phyloP scores from a whole-genome alignment of 2,113 vertebrate genomes.

The Pseudorectes ferrugineus region DNA sequence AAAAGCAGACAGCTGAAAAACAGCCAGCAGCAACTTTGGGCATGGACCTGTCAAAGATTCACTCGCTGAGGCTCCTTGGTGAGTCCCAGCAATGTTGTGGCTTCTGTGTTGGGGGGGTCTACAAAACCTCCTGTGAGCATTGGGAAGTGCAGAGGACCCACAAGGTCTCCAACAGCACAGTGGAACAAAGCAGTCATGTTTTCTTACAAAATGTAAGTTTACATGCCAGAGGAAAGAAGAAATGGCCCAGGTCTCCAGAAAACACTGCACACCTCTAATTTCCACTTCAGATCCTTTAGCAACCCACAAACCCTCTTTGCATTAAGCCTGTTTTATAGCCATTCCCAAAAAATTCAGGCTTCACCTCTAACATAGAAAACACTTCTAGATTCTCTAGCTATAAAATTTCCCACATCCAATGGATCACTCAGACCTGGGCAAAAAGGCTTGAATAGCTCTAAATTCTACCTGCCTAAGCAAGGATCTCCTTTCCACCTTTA shows the following conservation, averaged over 20 bases:
- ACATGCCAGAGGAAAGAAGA: neutral
- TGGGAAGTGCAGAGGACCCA: neutral
- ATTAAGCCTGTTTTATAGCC: neutral
- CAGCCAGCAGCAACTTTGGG: neutral
- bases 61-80: neutral
- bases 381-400: neutral
- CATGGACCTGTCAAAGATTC: neutral
- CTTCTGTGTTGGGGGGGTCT: neutral
- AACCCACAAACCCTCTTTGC: neutral
- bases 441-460: neutral
- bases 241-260: neutral
- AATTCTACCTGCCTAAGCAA: neutral
- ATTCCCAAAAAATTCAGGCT: neutral
- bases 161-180: neutral
- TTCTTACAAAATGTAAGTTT: neutral
- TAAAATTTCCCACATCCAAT: neutral
- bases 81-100: neutral
- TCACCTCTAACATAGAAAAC: neutral
- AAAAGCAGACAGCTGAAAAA: constrained; percentile 29
- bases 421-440: neutral
- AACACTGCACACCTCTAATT: neutral
- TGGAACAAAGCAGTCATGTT: neutral
- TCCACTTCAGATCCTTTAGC: neutral
- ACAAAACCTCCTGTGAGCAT: neutral
- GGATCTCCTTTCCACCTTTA: neutral